Evolutionary conservation across 2,113 vertebrate species (phyloP).

Genomic region (Dasyornis broadbenti): DNA sequence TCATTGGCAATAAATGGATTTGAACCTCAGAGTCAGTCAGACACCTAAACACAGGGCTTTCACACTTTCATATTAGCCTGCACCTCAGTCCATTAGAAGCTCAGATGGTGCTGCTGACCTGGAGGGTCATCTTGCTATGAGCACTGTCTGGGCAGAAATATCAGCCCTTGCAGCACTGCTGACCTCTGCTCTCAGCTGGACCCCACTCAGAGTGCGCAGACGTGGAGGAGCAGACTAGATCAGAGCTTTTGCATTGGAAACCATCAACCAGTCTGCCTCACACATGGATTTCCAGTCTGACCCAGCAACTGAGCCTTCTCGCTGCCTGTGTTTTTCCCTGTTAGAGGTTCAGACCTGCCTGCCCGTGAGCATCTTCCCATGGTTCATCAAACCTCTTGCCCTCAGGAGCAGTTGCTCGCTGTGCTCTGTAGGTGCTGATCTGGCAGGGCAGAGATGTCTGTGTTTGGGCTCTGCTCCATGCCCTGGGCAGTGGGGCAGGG

Average conservation of each 20-base stretch:
- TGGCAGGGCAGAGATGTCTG: fast-evolving
- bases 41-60: background rate
- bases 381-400: background rate
- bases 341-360: background rate
- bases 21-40: background rate
- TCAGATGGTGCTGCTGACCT: background rate
- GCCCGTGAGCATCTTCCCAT: fast-evolving
- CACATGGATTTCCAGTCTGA: background rate
- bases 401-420: background rate
- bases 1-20: background rate
- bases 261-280: background rate
- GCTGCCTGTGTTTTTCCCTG: background rate
- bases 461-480: background rate
- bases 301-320: background rate
- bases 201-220: background rate
- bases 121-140: background rate
- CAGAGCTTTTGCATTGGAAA: background rate
- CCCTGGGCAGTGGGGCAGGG: background rate
- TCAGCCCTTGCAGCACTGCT: background rate
- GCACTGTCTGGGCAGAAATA: background rate
- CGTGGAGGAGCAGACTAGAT: fast-evolving
- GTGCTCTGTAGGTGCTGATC: background rate
- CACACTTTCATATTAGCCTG: background rate
- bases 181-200: background rate
- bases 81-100: background rate